Conservation (phyloP, 2,888 invertebrate genomes). For the Phalera bucephala region DNA sequence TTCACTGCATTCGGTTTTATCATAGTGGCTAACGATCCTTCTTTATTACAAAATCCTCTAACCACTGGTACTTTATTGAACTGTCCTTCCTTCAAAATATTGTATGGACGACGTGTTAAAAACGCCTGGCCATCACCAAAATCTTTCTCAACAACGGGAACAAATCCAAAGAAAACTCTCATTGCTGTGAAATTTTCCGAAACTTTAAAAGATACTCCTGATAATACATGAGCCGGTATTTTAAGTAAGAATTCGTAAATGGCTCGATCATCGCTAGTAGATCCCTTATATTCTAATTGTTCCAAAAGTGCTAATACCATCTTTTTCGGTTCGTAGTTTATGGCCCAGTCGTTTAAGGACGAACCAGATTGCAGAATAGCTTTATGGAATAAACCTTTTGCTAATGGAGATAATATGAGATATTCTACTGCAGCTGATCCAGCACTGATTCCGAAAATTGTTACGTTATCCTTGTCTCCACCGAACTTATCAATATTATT, state of each 20-base stretch:
- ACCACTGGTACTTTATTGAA: conserved; percentile 65
- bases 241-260: conserved; percentile 37
- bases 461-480: conserved; percentile 54
- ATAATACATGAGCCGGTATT: conserved; percentile 23
- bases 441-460: conserved; percentile 54
- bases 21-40: conserved; percentile 58
- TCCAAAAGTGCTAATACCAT: conserved; percentile 33
- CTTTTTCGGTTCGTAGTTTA: conserved; percentile 39
- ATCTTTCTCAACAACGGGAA: conserved; percentile 54
- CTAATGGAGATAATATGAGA: conserved; percentile 43
- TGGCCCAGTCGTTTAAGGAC: conserved; percentile 50
- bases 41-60: conserved; percentile 72
- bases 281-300: conserved; percentile 39
- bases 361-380: conserved; percentile 59
- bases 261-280: conserved; percentile 26
- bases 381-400: conserved; percentile 55
- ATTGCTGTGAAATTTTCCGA: conserved; percentile 22
- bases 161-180: conserved; percentile 45
- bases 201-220: conserved; percentile 23
- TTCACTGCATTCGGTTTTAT: conserved; percentile 33
- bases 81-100: conserved; percentile 52
- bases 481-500: conserved; percentile 51
- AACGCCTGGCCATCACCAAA: conserved; percentile 43
- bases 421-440: conserved; percentile 55
- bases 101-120: conserved; percentile 55